Base-by-base conservation (phyloP, 2,797 vertebrate species). In the Rhabdomys pumilio region DNA sequence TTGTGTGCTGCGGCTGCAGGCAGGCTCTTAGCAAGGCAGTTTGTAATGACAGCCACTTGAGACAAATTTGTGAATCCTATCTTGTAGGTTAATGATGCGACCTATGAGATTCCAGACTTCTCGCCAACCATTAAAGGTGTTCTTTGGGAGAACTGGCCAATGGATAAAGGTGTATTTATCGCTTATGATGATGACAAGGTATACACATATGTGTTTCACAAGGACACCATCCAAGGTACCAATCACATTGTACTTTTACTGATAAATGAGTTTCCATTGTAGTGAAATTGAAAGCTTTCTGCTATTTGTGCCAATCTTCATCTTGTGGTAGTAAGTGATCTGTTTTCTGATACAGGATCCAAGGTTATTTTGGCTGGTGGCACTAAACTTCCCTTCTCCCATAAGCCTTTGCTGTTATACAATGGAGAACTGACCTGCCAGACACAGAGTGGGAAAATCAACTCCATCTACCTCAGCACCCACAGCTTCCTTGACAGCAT, bases 351-450 rank as follows among this genome's bases (percentile, higher is more conserved):
- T 97, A 24, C 94, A 99, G 99, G 99, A 26, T 99, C 99, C 38
- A 99, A 98, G 98, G 98, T 99, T 96, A 98, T 99, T 97, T 98
- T 99, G 97, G 99, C 99, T 89, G 99, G 99, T 73, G 98, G 98
- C 97, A 99, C 99, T 0, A 98, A 99, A 50, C 98, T 99, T 82
- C 99, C 99, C 26, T 99, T 99, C 98, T 99, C 99, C 97, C 99
- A 99, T 90, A 99, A 99, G 96, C 99, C 99, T 98, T 98, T 99
- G 98, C 99, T 99, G 91, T 96, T 99, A 76, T 98, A 99, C 98
- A 99, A 99, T 2, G 99, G 99, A 67, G 99, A 99, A 97, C 91
- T 99, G 98, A 99, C 99, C 2, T 99, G 99, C 98, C 99, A 99
- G 98, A 99, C 99, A 3, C 98, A 99, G n/a, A 99, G 99, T 41